Conservation (phyloP, 2,888 invertebrate species). For the Teleogryllus oceanicus region DNA sequence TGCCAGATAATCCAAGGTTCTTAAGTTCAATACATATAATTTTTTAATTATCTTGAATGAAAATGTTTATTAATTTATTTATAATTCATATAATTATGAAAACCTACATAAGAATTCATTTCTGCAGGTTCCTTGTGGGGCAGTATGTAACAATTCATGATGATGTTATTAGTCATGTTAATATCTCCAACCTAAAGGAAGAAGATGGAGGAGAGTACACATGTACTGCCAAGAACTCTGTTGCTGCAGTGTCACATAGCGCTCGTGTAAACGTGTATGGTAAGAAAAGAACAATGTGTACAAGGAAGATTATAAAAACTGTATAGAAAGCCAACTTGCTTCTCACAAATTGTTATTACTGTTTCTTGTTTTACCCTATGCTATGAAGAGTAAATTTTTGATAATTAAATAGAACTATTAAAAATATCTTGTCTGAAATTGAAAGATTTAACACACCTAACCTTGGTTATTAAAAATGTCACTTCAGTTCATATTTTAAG, state of each 20-base stretch:
- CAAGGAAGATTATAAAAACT: too few relatives aligned
- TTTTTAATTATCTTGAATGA: not conserved
- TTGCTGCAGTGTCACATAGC: conserved; percentile 75
- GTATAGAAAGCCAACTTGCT: too few relatives aligned
- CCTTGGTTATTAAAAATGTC: too few relatives aligned
- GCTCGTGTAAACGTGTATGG: conserved; percentile 84
- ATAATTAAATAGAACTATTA: too few relatives aligned
- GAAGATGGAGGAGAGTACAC: conserved; percentile 89
- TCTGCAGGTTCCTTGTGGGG: conserved; percentile 77
- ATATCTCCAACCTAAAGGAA: conserved; percentile 80
- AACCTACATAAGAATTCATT: not conserved
- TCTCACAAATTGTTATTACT: too few relatives aligned
- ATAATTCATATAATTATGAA: not conserved
- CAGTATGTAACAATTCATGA: conserved; percentile 90
- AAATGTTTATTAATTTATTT: not conserved
- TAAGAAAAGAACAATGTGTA: conserved; percentile 34
- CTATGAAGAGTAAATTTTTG: too few relatives aligned
- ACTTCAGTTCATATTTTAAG: too few relatives aligned
- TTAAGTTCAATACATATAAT: conserved; percentile 21
- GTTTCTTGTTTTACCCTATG: too few relatives aligned
- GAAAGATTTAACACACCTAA: too few relatives aligned
- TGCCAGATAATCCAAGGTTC: conserved; percentile 69
- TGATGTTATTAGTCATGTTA: conserved; percentile 89
- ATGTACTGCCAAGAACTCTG: conserved; percentile 78
- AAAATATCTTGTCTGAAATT: too few relatives aligned